Conservation (phyloP, 2,797 vertebrate species). For the Danionella dracula region DNA sequence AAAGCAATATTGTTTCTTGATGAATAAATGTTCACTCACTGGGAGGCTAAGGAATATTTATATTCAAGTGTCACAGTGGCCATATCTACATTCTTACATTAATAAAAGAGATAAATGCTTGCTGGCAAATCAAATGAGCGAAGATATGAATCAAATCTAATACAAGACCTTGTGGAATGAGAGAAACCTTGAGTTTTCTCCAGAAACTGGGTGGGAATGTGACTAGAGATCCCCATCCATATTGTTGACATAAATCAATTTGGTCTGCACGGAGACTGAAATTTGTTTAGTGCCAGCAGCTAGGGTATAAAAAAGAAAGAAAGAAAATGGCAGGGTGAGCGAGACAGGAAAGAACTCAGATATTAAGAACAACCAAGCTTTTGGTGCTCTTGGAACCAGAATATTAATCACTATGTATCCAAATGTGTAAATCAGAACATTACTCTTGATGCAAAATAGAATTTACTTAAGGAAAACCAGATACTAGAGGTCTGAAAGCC, state of each 20-base stretch:
- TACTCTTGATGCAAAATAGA: slow-evolving; percentile 45
- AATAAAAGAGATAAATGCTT: slow-evolving; percentile 35
- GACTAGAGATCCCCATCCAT: slow-evolving; percentile 13
- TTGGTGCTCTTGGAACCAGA: slow-evolving; percentile 38
- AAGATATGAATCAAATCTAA: slow-evolving; percentile 2
- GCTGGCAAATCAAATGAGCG: slow-evolving; percentile 38
- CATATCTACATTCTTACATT: slow-evolving; percentile 21
- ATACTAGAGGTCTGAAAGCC: slow-evolving; percentile 40
- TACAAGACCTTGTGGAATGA: not conserved
- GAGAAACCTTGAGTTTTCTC: not conserved
- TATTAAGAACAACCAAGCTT: not conserved
- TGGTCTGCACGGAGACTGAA: slow-evolving; percentile 2
- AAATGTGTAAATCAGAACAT: slow-evolving; percentile 43
- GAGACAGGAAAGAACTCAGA: not conserved
- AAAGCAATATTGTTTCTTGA: slow-evolving; percentile 40
- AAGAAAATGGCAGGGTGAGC: not conserved
- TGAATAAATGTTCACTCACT: slow-evolving; percentile 40
- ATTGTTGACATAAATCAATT: slow-evolving; percentile 22
- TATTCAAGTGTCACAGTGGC: slow-evolving; percentile 37
- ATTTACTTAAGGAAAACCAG: slow-evolving; percentile 41
- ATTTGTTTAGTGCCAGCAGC: slow-evolving; percentile 10
- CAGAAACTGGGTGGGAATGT: not conserved
- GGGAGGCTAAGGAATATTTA: slow-evolving; percentile 48
- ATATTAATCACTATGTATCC: slow-evolving; percentile 43
- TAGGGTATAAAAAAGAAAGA: not conserved